Evolutionary conservation across 2,113 vertebrate genomes (phyloP).

Genomic region (Neofelis nebulosa): DNA sequence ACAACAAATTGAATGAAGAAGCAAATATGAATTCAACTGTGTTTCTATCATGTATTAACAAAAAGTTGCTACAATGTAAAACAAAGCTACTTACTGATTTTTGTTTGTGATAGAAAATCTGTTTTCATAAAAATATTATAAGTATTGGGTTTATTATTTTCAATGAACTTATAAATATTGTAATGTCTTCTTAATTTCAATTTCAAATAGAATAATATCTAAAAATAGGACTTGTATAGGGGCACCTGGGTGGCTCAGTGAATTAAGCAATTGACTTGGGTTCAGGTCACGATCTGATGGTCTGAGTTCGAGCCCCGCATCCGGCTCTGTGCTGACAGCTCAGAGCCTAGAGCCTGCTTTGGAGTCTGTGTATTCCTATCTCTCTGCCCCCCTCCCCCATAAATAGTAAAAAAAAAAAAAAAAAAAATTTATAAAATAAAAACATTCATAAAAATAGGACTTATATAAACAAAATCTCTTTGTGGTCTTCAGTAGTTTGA

Average conservation of each 20-base stretch:
- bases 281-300: no score
- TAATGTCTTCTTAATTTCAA: slow-evolving; percentile 12
- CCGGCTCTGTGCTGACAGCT: no score
- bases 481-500: neutral
- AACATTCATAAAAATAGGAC: neutral
- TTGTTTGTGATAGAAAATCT: neutral
- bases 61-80: neutral
- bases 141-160: neutral
- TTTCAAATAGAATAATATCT: neutral
- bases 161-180: neutral
- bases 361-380: no score
- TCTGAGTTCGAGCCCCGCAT: no score
- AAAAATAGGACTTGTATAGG: neutral
- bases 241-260: no score
- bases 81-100: neutral
- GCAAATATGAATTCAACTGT: neutral
- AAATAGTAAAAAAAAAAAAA: no score
- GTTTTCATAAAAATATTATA: neutral
- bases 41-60: neutral
- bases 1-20: neutral
- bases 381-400: no score
- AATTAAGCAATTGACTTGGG: no score
- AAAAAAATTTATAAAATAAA: no score
- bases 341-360: no score
- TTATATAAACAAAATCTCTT: neutral